Base-by-base conservation (phyloP, 2,113 vertebrate genomes). In the Aptenodytes forsteri region DNA sequence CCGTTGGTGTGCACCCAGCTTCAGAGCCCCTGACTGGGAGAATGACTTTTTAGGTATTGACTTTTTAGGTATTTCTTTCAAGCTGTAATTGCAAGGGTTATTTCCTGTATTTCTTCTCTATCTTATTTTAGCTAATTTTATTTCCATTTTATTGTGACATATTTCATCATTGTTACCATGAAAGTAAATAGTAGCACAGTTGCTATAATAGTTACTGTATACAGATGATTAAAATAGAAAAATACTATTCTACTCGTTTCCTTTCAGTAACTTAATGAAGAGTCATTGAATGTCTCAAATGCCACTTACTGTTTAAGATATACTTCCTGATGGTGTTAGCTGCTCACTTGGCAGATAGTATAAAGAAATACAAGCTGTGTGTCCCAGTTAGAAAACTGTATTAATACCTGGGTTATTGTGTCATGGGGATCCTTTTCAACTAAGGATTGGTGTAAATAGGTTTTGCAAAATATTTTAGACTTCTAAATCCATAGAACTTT, bases 211-310 rank as follows among this genome's bases (percentile, higher is more conserved):
- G 47, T 59, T 61, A 64, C 66, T 69, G 22, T 86, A 80, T 58
- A 55, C 42, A 40, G 62, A 61, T 87, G 80, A 92, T 94, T 89
- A 93, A 95, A 78, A 61, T 55, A 88, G 82, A 94, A 95, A 56
- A 92, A 93, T 94, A 83, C 83, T 88, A 66, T 83, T 91, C 78
- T 92, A 66, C 79, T 93, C 6, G 2, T 90, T 92, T 93, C 38
- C 64, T 87, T 97, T 91, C 38, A 42, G 69, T 88, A 86, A 83
- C 83, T 91, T 93, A 88, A 88, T 94, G 71, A 90, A 91, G 87
- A 94, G 76, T 77, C 64, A 88, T 76, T 81, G 62, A 88, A 86
- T 8, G 2, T 90, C 71, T 96, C 58, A 88, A 65, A 92, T 90
- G 83, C 50, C 62, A 75, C 92, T 88, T 86, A 56, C 64, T 66